Conservation (phyloP, 2,113 vertebrate species). For the Scophthalmus maximus region DNA sequence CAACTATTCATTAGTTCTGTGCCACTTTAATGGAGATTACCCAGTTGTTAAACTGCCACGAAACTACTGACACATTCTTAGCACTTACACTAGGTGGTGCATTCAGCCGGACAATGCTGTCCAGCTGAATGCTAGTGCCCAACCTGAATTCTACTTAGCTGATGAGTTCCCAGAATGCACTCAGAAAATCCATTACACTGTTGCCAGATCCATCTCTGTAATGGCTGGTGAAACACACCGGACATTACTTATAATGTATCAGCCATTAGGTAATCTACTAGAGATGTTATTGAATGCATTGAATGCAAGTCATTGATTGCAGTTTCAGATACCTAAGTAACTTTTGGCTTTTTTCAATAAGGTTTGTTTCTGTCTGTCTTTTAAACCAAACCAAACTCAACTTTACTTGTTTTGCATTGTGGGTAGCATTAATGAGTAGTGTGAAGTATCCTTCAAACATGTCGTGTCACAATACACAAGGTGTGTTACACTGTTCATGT, state of each 20-base stretch:
- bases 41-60: constrained; percentile 47
- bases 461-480: neutral
- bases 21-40: constrained; percentile 24
- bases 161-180: constrained; percentile 47
- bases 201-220: constrained; percentile 19
- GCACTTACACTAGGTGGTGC: neutral
- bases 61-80: constrained; percentile 29
- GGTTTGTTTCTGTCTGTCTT: no score
- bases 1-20: constrained; percentile 42
- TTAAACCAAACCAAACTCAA: no score
- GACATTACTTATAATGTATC: constrained; percentile 13
- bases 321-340: no score
- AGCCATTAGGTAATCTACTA: constrained; percentile 13
- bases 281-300: neutral
- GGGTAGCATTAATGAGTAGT: no score
- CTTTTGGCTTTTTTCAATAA: no score
- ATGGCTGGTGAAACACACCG: constrained; percentile 29
- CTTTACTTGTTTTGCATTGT: no score
- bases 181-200: constrained; percentile 15
- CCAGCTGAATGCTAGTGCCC: no score
- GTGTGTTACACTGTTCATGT: constrained; percentile 18
- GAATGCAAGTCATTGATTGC: neutral
- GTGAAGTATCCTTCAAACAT: neutral
- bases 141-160: neutral
- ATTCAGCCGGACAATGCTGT: no score